Evolutionary conservation across 2,113 vertebrate species (phyloP), one percentile per base, ranked within the genome.

Genomic region (Corythaixoides concolor): DNA sequence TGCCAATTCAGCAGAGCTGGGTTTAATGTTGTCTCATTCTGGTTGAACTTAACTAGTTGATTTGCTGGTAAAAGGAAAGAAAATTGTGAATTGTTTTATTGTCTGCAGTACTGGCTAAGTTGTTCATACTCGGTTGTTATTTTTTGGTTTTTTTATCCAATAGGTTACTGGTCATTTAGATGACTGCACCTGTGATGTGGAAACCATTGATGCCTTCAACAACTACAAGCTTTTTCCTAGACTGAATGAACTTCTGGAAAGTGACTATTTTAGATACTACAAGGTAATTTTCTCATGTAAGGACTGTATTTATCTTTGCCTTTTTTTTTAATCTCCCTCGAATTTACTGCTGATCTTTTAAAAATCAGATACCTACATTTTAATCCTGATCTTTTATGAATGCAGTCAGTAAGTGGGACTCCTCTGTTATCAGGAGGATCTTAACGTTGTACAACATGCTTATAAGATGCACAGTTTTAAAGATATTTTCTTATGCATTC

Each of bases 191-290:
- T 99, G 99, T 95, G 99, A 99, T 64, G 98, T 99, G 32, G 99
- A 99, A 97, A 99, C 99, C 50, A 99, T 99, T 3, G 98, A 99
- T 84, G 79, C 63, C 78, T 99, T 99, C 97, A 99, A 99, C 98
- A 99, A 99, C 95, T 76, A 98, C 79, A 97, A 97, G 66, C 97
- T 99, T 45, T 99, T 99, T 72, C 98, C 99, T 62, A 98, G 98
- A 85, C 97, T 99, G 39, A 98, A 99, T 60, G 89, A 97, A 50
- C 98, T 99, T 13, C 98, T 99, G 45, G 94, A 98, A 96, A 98
- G 98, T 1, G 98, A 99, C 95, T 99, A 99, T 85, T 99, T 99
- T 88, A 98, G 99, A 97, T 99, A 99, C 95, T 99, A 99, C 92
- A 99, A 99, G 99, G 99, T 99, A 94, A 86, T 79, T 91, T 77